phyloP scores from a whole-genome alignment of 2,797 vertebrate species.

The Florisuga fusca region DNA sequence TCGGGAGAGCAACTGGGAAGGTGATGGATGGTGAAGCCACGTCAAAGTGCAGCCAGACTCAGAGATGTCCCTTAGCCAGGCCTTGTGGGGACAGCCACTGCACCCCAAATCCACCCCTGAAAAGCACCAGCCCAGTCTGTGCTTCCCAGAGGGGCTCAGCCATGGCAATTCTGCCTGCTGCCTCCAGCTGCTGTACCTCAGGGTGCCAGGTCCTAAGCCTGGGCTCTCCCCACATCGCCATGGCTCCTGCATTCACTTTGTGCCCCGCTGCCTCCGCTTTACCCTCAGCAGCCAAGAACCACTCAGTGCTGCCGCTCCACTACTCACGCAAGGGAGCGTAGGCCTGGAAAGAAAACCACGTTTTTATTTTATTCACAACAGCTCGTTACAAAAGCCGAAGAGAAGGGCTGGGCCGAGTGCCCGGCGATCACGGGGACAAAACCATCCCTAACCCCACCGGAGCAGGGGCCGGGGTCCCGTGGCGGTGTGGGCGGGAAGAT shows the following conservation, averaged over 20 bases:
- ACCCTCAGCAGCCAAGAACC: not conserved
- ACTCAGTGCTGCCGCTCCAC: fast-evolving
- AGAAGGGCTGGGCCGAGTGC: not conserved
- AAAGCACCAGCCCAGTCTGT: not conserved
- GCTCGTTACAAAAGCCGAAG: not conserved
- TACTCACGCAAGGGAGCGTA: not conserved
- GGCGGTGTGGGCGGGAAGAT: not conserved
- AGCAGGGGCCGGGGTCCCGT: not conserved
- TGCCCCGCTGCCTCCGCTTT: fast-evolving
- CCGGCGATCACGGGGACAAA: not conserved
- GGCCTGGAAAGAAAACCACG: not conserved
- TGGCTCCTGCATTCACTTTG: fast-evolving
- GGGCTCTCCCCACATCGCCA: fast-evolving
- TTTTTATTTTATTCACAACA: not conserved
- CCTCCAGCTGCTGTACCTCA: not conserved
- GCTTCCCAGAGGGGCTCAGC: fast-evolving
- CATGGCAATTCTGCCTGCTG: fast-evolving
- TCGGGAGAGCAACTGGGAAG: not conserved
- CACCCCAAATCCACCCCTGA: fast-evolving
- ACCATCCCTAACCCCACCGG: fast-evolving
- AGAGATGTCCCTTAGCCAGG: not conserved
- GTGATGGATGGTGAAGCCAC: fast-evolving
- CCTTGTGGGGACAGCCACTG: not conserved
- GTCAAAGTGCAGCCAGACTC: not conserved
- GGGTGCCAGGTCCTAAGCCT: not conserved